These are phyloP conservation scores for Cryptus viduatorius DNA, from an alignment of 2,888 invertebrate species.

Conservation along the genomic window DNA sequence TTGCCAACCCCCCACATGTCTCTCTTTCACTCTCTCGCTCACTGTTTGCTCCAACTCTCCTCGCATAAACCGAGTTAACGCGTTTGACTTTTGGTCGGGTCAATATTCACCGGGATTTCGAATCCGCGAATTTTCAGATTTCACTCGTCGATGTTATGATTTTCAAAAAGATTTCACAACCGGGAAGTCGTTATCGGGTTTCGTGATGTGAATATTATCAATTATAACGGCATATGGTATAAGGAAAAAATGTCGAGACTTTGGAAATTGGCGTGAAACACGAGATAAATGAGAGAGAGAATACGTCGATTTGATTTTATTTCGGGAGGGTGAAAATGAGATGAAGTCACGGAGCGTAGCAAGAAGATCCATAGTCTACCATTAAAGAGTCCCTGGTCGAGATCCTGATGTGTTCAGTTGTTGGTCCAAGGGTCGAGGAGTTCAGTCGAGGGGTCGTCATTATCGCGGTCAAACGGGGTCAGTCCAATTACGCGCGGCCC, in stretches of 20 bases:
- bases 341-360: constrained; percentile 56
- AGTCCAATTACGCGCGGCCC: constrained; percentile 78
- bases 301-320: constrained; percentile 25
- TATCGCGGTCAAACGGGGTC: constrained; percentile 82
- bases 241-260: constrained; percentile 9
- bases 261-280: constrained; percentile 37
- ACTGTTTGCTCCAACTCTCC: constrained; percentile 23
- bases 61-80: constrained; percentile 46
- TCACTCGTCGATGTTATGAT: constrained; percentile 7
- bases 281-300: not conserved
- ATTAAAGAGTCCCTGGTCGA: constrained; percentile 54
- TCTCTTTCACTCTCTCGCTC: not conserved
- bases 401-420: constrained; percentile 62
- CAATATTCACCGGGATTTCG: constrained; percentile 30
- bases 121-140: constrained; percentile 25
- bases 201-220: constrained; percentile 32
- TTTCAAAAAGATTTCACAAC: not conserved
- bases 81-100: constrained; percentile 39
- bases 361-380: constrained; percentile 53
- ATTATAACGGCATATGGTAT: constrained; percentile 32
- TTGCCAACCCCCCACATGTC: constrained; percentile 22
- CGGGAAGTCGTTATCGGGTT: constrained; percentile 1
- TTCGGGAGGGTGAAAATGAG: constrained; percentile 52
- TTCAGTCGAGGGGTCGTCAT: constrained; percentile 75
- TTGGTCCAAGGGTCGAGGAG: constrained; percentile 69